Conservation (phyloP, 2,888 invertebrate genomes). For the Girardia tigrina region DNA sequence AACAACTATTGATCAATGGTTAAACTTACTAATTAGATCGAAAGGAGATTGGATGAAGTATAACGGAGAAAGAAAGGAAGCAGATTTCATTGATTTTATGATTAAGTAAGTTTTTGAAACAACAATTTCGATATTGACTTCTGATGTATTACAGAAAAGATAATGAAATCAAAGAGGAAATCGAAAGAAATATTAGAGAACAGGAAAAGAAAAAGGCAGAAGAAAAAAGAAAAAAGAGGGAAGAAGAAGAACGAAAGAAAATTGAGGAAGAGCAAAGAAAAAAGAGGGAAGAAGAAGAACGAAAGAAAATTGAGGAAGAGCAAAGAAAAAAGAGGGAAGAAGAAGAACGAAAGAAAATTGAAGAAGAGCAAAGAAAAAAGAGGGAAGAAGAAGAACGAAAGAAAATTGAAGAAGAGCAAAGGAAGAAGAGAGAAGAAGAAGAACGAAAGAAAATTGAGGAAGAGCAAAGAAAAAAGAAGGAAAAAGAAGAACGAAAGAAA, state of each 20-base stretch:
- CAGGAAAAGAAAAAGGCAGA: neutral
- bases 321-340: neutral
- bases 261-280: too few relatives aligned
- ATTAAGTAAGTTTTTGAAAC: conserved; percentile 2
- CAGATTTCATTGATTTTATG: conserved; percentile 27
- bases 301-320: too few relatives aligned
- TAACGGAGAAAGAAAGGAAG: conserved; percentile 11
- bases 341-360: neutral
- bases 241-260: neutral
- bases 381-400: neutral
- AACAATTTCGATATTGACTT: neutral
- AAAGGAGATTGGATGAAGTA: conserved; percentile 15
- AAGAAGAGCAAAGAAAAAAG: neutral
- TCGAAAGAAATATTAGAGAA: neutral
- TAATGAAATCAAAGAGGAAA: neutral
- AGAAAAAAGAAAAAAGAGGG: neutral
- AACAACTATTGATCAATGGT: neutral
- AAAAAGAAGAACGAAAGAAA: neutral
- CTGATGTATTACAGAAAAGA: neutral
- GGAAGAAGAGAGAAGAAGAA: neutral
- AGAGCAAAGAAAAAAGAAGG: conserved; percentile 4
- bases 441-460: neutral
- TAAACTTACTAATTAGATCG: neutral
- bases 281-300: too few relatives aligned
- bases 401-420: neutral